These are phyloP conservation scores for Noctua fimbriata DNA, from an alignment of 2,888 invertebrate genomes.

Conservation along the genomic window DNA sequence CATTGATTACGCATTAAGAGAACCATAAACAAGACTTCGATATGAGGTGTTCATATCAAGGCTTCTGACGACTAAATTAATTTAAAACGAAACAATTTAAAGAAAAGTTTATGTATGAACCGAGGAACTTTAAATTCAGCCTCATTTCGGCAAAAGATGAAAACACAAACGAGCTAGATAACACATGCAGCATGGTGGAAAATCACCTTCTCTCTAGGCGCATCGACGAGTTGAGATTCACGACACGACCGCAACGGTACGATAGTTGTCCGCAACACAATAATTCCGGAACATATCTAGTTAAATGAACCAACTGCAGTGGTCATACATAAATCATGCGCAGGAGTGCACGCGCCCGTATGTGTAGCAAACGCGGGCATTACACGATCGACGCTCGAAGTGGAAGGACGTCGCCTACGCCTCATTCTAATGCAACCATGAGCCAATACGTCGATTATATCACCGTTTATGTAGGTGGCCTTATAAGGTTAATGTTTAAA, in stretches of 20 bases:
- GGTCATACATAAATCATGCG: slow-evolving; percentile 87
- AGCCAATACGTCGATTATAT: slow-evolving; percentile 86
- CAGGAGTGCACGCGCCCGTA: slow-evolving; percentile 81
- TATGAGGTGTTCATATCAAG: slow-evolving; percentile 38
- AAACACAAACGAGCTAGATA: slow-evolving; percentile 45
- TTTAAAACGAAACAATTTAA: slow-evolving; percentile 23
- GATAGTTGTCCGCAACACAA: slow-evolving; percentile 82
- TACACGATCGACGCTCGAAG: slow-evolving; percentile 77
- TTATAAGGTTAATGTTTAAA: slow-evolving; percentile 89
- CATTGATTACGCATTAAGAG: slow-evolving; percentile 77
- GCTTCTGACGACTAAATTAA: slow-evolving; percentile 36
- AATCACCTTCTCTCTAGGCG: slow-evolving; percentile 56
- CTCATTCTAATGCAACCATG: slow-evolving; percentile 78
- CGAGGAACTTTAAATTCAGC: slow-evolving; percentile 30
- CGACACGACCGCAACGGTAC: slow-evolving; percentile 78
- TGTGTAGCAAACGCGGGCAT: slow-evolving; percentile 76
- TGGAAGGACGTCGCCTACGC: slow-evolving; percentile 88
- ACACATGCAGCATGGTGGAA: slow-evolving; percentile 49
- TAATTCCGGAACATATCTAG: slow-evolving; percentile 87
- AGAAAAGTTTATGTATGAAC: not conserved
- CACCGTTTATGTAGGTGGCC: slow-evolving; percentile 89
- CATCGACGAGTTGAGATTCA: slow-evolving; percentile 78
- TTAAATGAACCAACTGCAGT: slow-evolving; percentile 84
- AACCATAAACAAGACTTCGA: slow-evolving; percentile 45
- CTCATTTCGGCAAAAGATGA: slow-evolving; percentile 58